A percentile compares a stretch with the other conserved stretches of the same genome.
Evolutionary conservation across 2,888 invertebrate genomes (phyloP).

Genomic region (Polydrusus cervinus): DNA sequence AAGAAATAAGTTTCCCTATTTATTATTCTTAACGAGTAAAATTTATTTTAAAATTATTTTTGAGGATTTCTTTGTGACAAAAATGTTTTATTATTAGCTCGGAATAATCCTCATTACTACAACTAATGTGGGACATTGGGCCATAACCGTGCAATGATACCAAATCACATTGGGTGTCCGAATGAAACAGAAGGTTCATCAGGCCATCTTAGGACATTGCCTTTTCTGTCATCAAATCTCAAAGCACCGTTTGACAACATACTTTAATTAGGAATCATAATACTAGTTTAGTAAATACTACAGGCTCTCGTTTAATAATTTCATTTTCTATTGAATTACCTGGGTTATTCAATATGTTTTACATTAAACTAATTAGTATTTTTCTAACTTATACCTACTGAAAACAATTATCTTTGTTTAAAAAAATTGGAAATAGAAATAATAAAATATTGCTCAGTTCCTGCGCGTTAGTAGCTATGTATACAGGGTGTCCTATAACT

Average conservation of each 20-base stretch:
- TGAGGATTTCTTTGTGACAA: too few species aligned
- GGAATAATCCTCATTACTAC: background rate
- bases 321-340: slow-evolving; percentile 36
- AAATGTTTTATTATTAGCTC: too few species aligned
- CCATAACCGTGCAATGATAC: slow-evolving; percentile 15
- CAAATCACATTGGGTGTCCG: background rate
- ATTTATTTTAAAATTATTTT: background rate
- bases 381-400: too few species aligned
- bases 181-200: slow-evolving; percentile 59
- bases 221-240: slow-evolving; percentile 59
- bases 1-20: too few species aligned
- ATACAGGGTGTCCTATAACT: too few species aligned
- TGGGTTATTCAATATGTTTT: slow-evolving; percentile 11
- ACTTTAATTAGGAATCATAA: slow-evolving; percentile 11
- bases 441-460: too few species aligned
- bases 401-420: too few species aligned
- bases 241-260: slow-evolving; percentile 57
- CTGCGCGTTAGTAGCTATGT: too few species aligned
- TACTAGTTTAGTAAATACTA: slow-evolving; percentile 25
- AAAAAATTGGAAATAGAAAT: too few species aligned
- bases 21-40: too few species aligned
- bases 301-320: slow-evolving; percentile 11
- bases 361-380: background rate
- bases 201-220: slow-evolving; percentile 68
- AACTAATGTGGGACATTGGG: slow-evolving; percentile 8